These are phyloP conservation scores for Calyptomena viridis DNA, from an alignment of 2,113 vertebrate species.

Conservation along the genomic window DNA sequence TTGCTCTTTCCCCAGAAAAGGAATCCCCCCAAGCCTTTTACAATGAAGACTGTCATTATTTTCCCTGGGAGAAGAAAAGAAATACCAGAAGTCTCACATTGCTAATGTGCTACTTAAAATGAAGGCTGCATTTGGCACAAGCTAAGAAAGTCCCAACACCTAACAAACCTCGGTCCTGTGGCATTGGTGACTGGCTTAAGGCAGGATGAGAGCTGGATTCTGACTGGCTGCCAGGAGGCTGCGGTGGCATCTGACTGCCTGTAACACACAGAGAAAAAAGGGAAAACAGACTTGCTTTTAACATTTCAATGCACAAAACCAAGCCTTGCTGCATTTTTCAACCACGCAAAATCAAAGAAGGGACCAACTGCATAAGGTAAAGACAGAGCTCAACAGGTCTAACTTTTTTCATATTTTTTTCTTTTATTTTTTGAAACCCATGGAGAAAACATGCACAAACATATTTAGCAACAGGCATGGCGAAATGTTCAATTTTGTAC, in stretches of 20 bases:
- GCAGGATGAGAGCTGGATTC: conserved; percentile 86
- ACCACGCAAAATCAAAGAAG: not conserved
- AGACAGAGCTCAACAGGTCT: conserved; percentile 9
- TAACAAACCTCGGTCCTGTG: conserved; percentile 92
- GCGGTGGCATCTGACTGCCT: conserved; percentile 88
- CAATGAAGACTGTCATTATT: conserved; percentile 2
- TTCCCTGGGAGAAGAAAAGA: conserved; percentile 17
- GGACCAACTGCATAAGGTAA: not conserved
- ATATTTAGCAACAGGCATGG: conserved; percentile 50
- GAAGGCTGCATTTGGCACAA: not conserved
- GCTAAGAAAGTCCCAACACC: conserved; percentile 1
- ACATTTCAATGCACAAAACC: not conserved
- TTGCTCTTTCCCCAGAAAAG: not conserved
- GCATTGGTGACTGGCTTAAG: conserved; percentile 90
- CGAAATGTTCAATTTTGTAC: conserved; percentile 48
- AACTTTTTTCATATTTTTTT: not conserved
- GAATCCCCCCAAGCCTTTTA: not conserved
- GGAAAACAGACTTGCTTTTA: conserved; percentile 48
- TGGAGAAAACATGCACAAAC: conserved; percentile 45
- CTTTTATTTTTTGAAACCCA: not conserved
- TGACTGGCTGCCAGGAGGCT: conserved; percentile 87
- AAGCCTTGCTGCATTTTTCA: not conserved
- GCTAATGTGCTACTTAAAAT: not conserved
- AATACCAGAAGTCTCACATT: conserved; percentile 37
- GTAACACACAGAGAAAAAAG: conserved; percentile 63